Evolutionary conservation across 2,797 vertebrate genomes (phyloP).

Genomic region (Tauraco hartlaubi): DNA sequence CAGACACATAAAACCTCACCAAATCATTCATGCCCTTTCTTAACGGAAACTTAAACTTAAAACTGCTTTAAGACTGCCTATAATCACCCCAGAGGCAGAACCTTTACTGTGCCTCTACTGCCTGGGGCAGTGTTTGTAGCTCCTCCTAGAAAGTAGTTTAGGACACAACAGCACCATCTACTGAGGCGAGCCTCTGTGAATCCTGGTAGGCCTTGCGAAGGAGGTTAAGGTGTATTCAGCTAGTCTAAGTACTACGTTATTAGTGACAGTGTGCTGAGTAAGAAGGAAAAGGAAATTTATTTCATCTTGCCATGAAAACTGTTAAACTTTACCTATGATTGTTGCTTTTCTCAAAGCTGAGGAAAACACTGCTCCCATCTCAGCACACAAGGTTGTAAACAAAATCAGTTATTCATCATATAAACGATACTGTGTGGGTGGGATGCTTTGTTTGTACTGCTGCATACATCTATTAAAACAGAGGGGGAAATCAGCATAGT

Average conservation of each 20-base stretch:
- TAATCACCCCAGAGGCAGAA: not conserved
- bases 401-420: not conserved
- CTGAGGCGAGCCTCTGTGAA: not conserved
- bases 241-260: not conserved
- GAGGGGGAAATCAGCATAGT: not conserved
- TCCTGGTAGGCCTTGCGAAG: not conserved
- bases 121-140: not conserved
- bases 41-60: not conserved
- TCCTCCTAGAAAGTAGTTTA: not conserved
- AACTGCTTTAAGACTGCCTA: not conserved
- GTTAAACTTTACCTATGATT: not conserved
- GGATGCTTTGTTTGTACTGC: not conserved
- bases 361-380: not conserved
- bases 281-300: not conserved
- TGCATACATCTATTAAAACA: not conserved
- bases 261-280: not conserved
- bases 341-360: not conserved
- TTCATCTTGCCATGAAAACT: not conserved
- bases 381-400: not conserved
- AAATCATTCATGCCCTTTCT: not conserved
- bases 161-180: slow-evolving; percentile 66
- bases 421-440: not conserved
- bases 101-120: not conserved
- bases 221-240: not conserved
- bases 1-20: not conserved